A percentile compares a stretch with the other conserved stretches of the same genome.
Evolutionary conservation across 1,140 invertebrate genomes (phyloP).

Genomic region (Penaeus indicus): DNA sequence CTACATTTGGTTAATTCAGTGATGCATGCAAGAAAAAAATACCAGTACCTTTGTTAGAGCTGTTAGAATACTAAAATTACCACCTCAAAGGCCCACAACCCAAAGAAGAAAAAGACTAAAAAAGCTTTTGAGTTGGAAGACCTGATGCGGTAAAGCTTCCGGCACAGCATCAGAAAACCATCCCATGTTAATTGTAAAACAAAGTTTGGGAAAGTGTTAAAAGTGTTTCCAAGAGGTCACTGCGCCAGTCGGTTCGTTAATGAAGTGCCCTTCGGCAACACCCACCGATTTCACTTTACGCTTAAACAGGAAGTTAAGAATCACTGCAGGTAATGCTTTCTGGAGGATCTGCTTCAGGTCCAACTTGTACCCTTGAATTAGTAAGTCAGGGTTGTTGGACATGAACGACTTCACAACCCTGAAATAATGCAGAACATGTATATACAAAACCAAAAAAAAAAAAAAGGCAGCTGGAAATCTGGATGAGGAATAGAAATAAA

Average conservation of each 20-base stretch:
- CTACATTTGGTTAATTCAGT: too few relatives aligned
- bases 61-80: too few relatives aligned
- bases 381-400: constrained; percentile 76
- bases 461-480: background rate
- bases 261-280: constrained; percentile 44
- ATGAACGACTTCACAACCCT: constrained; percentile 65
- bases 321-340: constrained; percentile 85
- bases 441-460: constrained; percentile 2
- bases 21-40: too few relatives aligned
- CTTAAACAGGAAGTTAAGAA: constrained; percentile 92
- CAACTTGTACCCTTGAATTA: constrained; percentile 84
- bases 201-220: constrained; percentile 7
- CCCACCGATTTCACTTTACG: constrained; percentile 83
- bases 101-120: too few relatives aligned
- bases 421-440: constrained; percentile 27
- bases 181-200: background rate
- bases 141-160: background rate
- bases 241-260: constrained; percentile 45
- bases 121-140: too few relatives aligned
- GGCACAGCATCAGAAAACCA: constrained; percentile 3
- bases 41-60: too few relatives aligned
- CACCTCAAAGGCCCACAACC: too few relatives aligned
- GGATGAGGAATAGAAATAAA: background rate
- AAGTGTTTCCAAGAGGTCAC: constrained; percentile 38
- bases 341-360: constrained; percentile 89